Evolutionary conservation across 2,113 vertebrate species (phyloP), one percentile per base, ranked within the genome.

Genomic region (Lepus europaeus): DNA sequence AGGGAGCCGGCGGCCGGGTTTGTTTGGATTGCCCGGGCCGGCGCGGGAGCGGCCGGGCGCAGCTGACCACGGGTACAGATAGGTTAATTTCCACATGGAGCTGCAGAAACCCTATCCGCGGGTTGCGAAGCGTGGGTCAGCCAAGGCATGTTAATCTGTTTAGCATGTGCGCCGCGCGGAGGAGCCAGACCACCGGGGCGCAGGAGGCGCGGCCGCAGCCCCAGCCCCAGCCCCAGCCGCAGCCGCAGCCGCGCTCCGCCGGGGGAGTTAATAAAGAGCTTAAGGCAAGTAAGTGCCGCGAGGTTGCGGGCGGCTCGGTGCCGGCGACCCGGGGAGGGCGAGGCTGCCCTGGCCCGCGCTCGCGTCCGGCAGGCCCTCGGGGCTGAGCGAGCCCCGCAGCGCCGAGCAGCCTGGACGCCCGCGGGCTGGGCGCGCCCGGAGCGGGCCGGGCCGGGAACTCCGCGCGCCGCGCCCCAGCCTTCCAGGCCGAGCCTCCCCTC

Each of bases 61-160:
- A 98, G 98, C 96, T 98, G 98, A 98, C 98, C 98, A 98, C 96
- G 97, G 95, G 98, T 97, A 98, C 98, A 97, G 98, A 97, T 98
- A 98, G 98, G 98, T 99, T 98, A 98, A 98, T 98, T 98, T 99
- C 98, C 98, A 99, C 98, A 98, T 98, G 98, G 98, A 97, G 97
- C 94, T 98, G 96, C 91, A 97, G 99, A 99, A 99, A 99, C 97
- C 97, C 98, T 98, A 99, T 98, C 98, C 98, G 96, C 80, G 89
- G 97, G 98, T 98, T 98, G 98, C 97, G 98, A 98, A 97, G 98
- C 96, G 97, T 97, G 98, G 98, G 98, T 99, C 98, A 98, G 98
- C 96, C 98, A 95, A 99, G 98, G 99, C 99, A 98, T 98, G 97
- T 98, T 99, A 99, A 99, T 99, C 98, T 99, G 98, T 99, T 99